Conservation (phyloP, 2,888 invertebrate species). For the Magallana nippona region DNA sequence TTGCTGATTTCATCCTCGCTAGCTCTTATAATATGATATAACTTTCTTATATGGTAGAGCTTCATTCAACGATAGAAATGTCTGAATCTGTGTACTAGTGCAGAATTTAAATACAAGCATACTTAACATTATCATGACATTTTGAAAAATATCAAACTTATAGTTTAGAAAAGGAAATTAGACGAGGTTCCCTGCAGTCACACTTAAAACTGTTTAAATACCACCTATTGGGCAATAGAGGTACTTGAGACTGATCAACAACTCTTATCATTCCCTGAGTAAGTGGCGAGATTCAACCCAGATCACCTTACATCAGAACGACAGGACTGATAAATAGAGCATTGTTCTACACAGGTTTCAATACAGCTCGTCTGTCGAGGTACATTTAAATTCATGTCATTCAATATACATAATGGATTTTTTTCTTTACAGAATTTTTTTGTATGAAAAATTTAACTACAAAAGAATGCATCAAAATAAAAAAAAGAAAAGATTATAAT, state of each 20-base stretch:
- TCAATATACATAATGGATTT: background rate
- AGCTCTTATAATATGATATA: too few relatives aligned
- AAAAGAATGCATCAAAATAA: too few relatives aligned
- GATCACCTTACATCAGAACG: background rate
- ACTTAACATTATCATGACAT: too few relatives aligned
- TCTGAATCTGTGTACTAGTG: too few relatives aligned
- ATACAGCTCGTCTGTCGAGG: background rate
- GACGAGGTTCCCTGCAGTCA: too few relatives aligned
- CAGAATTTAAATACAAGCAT: too few relatives aligned
- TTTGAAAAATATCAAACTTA: background rate
- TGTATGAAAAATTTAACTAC: too few relatives aligned
- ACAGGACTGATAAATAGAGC: background rate
- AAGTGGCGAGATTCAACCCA: background rate
- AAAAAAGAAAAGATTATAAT: too few relatives aligned
- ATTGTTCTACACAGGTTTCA: background rate
- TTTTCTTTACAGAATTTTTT: background rate
- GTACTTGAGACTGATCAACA: background rate
- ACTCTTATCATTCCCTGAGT: background rate
- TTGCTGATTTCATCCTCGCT: too few relatives aligned
- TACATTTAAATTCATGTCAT: conserved; percentile 21
- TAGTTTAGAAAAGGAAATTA: background rate
- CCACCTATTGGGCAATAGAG: background rate
- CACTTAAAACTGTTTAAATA: background rate
- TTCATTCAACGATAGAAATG: too few relatives aligned
- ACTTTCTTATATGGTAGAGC: too few relatives aligned